phyloP scores from a whole-genome alignment of 2,888 invertebrate genomes.

The Microctonus hyperodae region DNA sequence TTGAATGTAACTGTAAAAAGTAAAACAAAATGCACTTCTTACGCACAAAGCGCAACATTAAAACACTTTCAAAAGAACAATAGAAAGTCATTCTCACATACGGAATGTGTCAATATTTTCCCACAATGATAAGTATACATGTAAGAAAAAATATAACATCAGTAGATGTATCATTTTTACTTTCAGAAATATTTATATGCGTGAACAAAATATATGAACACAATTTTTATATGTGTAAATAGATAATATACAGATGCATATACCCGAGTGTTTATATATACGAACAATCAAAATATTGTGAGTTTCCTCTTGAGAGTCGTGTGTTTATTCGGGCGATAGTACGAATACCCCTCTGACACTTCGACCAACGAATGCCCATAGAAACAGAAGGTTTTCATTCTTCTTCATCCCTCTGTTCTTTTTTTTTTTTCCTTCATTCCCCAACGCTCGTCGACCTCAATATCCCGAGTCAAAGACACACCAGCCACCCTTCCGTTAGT shows the following conservation, averaged over 20 bases:
- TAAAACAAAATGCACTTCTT: no score
- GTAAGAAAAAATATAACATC: no score
- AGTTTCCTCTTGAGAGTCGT: conserved; percentile 18
- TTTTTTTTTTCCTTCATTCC: background rate
- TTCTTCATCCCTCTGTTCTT: background rate
- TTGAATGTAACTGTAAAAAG: background rate
- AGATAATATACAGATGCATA: conserved; percentile 1
- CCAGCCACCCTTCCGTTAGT: background rate
- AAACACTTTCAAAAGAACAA: background rate
- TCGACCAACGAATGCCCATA: conserved; percentile 14
- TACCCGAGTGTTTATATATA: background rate
- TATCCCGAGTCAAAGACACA: conserved; percentile 14
- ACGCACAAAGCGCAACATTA: background rate
- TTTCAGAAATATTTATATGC: no score
- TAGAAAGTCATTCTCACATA: background rate
- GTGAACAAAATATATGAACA: conserved; percentile 17
- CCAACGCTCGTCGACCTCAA: conserved; percentile 11
- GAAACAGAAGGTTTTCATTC: conserved; percentile 4
- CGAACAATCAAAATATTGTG: conserved; percentile 16
- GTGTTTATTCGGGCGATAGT: conserved; percentile 25
- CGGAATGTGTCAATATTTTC: background rate
- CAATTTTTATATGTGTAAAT: conserved; percentile 20
- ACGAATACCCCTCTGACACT: conserved; percentile 14
- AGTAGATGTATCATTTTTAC: no score
- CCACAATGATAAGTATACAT: background rate